These are phyloP conservation scores for Drosophila pseudotalamancana DNA, from an alignment of 2,888 invertebrate species.

Conservation along the genomic window DNA sequence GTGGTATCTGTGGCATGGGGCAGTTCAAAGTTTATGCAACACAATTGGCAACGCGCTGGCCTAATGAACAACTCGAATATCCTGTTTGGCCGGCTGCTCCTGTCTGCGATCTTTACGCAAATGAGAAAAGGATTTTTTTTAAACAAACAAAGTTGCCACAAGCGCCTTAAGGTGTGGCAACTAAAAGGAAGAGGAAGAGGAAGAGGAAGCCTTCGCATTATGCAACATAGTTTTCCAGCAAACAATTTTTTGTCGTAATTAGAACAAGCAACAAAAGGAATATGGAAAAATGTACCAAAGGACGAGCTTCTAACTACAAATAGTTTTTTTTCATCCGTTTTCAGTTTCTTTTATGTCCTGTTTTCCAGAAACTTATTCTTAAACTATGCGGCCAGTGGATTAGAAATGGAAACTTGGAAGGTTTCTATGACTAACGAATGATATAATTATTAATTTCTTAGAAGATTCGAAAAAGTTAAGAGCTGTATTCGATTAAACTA, in stretches of 20 bases:
- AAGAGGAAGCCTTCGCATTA: background rate
- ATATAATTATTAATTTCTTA: background rate
- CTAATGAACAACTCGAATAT: constrained; percentile 62
- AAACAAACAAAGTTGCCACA: constrained; percentile 12
- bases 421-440: background rate
- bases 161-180: constrained; percentile 15
- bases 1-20: constrained; percentile 25
- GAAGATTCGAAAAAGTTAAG: background rate
- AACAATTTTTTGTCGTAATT: constrained; percentile 29
- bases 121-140: background rate
- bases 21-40: constrained; percentile 61
- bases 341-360: background rate
- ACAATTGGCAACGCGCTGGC: constrained; percentile 47
- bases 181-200: constrained; percentile 1
- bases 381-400: background rate
- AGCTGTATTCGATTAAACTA: background rate
- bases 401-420: background rate
- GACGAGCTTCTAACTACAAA: background rate
- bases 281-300: background rate
- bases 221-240: constrained; percentile 16
- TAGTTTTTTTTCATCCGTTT: too few relatives aligned
- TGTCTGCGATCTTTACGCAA: too few relatives aligned
- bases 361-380: constrained; percentile 3
- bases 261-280: background rate
- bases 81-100: constrained; percentile 48